Evolutionary conservation across 2,113 vertebrate species (phyloP).

Genomic region (Neomonachus schauinslandi): DNA sequence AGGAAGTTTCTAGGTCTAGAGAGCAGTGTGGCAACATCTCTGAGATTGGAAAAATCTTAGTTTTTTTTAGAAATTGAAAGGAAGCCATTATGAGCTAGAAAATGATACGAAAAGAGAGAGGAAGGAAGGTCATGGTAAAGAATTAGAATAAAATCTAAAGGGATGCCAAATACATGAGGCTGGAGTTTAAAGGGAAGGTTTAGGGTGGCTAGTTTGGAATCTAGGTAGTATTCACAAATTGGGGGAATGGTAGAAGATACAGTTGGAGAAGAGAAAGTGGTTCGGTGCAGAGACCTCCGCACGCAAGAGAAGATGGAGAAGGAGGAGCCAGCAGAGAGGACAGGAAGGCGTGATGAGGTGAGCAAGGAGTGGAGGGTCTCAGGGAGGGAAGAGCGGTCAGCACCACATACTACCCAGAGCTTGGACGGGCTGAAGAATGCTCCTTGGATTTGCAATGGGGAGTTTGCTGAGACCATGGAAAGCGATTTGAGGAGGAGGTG

Average conservation of each 20-base stretch:
- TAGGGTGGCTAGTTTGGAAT: background rate
- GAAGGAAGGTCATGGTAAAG: background rate
- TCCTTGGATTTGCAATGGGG: fast-evolving
- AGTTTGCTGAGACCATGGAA: background rate
- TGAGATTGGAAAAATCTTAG: background rate
- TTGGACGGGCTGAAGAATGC: too few relatives aligned
- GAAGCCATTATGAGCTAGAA: background rate
- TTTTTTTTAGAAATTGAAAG: background rate
- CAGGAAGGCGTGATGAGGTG: background rate
- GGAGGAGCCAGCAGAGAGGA: background rate
- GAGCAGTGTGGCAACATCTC: background rate
- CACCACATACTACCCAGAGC: too few relatives aligned
- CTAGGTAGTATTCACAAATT: background rate
- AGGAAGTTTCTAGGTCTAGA: background rate
- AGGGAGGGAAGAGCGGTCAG: background rate
- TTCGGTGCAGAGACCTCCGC: background rate
- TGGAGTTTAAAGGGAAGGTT: background rate
- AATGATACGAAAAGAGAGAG: background rate
- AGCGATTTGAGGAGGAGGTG: background rate
- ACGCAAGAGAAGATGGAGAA: background rate
- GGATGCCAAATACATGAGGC: background rate
- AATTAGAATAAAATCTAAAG: background rate
- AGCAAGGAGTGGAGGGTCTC: background rate
- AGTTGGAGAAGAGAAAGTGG: background rate
- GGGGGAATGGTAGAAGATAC: background rate